A percentile compares a stretch with the other conserved stretches of the same genome.
Conservation (phyloP, 2,113 vertebrate genomes). For the Phaetusa simplex region DNA sequence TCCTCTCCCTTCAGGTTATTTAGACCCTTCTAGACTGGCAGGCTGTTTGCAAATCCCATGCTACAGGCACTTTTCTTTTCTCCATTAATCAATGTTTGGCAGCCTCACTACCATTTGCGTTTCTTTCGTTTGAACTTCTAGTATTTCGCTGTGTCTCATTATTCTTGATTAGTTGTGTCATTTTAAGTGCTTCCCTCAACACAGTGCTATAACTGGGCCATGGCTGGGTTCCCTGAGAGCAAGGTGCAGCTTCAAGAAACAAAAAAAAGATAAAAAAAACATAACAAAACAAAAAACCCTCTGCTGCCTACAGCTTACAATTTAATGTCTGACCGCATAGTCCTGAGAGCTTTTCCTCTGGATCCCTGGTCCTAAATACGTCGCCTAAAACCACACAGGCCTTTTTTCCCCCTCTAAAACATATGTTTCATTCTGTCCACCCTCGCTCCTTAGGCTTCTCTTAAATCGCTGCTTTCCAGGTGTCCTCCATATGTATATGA, state of each 20-base stretch:
- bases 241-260: constrained; percentile 45
- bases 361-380: constrained; percentile 31
- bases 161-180: not conserved
- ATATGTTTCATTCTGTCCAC: not conserved
- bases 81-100: not conserved
- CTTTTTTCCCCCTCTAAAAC: not conserved
- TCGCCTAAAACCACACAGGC: constrained; percentile 43
- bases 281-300: not conserved
- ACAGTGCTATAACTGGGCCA: not conserved
- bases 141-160: not conserved
- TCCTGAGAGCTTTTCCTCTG: constrained; percentile 9
- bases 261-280: not conserved
- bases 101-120: not conserved
- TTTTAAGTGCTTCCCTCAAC: not conserved
- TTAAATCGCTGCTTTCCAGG: not conserved
- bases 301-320: constrained; percentile 37
- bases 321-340: constrained; percentile 45
- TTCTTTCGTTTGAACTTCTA: not conserved
- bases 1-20: not conserved
- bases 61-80: not conserved
- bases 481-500: not conserved
- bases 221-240: not conserved
- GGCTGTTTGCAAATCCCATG: not conserved
- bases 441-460: not conserved
- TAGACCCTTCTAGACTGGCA: not conserved